Evolutionary conservation across 1,140 invertebrate genomes (phyloP).

Genomic region (Heterodera schachtii): DNA sequence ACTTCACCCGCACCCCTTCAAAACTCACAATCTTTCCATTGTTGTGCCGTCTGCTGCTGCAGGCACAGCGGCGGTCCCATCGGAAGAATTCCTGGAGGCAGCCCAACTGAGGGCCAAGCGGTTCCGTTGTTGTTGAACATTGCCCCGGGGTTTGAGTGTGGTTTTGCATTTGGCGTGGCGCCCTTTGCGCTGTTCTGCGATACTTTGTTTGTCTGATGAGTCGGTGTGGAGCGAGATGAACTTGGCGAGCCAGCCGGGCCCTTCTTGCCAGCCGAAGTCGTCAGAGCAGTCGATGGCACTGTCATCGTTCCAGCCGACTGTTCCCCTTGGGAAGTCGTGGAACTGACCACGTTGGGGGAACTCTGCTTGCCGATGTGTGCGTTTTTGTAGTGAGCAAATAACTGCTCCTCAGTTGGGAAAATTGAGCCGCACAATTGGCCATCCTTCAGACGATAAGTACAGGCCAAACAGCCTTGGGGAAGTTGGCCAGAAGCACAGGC

Average conservation of each 20-base stretch:
- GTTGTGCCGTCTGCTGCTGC: not conserved
- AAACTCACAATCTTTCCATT: not conserved
- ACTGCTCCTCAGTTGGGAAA: conserved; percentile 21
- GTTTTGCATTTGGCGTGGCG: not conserved
- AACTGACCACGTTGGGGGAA: conserved; percentile 26
- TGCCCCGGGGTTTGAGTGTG: conserved; percentile 9
- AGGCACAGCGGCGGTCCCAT: not conserved
- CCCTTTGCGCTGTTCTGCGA: not conserved
- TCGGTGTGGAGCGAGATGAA: conserved; percentile 17
- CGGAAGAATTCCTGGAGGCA: not conserved
- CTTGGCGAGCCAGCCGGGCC: conserved; percentile 5
- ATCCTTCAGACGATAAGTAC: conserved; percentile 19
- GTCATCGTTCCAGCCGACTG: conserved; percentile 2
- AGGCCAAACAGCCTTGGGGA: conserved; percentile 17
- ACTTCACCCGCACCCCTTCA: not conserved
- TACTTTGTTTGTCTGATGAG: conserved; percentile 4
- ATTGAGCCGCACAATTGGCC: conserved; percentile 22
- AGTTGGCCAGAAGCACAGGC: conserved; percentile 21
- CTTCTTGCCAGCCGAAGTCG: conserved; percentile 1
- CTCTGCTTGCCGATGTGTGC: conserved; percentile 27
- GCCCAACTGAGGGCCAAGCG: not conserved
- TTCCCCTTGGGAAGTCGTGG: conserved; percentile 8
- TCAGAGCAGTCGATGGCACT: not conserved
- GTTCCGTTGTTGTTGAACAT: not conserved
- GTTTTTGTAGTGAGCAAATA: conserved; percentile 28